These are phyloP conservation scores for Macroramphosus scolopax DNA, from an alignment of 2,797 vertebrate genomes.

Conservation along the genomic window DNA sequence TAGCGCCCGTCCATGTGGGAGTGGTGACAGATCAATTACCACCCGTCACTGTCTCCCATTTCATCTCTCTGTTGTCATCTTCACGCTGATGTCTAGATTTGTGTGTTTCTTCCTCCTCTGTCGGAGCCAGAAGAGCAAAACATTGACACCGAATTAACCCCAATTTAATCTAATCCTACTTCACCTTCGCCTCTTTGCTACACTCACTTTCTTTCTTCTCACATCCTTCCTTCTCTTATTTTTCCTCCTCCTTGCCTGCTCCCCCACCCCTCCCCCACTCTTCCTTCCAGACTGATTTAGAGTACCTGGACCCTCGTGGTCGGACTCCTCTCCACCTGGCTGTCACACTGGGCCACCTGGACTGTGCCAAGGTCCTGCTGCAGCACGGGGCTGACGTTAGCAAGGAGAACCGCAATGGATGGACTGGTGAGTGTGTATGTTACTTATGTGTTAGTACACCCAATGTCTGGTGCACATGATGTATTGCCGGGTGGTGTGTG, in stretches of 20 bases:
- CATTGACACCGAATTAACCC: constrained; percentile 21
- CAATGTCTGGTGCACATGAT: not conserved
- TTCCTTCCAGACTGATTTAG: constrained; percentile 82
- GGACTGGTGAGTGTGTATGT: constrained; percentile 83
- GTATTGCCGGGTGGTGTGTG: not conserved
- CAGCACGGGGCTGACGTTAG: constrained; percentile 89
- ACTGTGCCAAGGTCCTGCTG: constrained; percentile 89
- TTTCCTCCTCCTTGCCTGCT: not conserved
- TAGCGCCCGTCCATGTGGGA: constrained; percentile 5
- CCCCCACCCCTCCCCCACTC: not conserved
- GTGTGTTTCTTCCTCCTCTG: not conserved
- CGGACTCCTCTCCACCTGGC: constrained; percentile 94
- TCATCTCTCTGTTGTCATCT: constrained; percentile 5
- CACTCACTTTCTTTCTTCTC: not conserved
- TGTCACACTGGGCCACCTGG: constrained; percentile 89
- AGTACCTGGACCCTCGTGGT: constrained; percentile 90
- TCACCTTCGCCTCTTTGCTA: too few relatives aligned
- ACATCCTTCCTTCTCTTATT: not conserved
- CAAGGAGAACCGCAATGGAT: constrained; percentile 94
- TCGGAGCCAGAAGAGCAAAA: constrained; percentile 10
- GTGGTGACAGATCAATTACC: constrained; percentile 59
- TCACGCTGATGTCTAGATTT: constrained; percentile 22
- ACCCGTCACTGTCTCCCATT: constrained; percentile 36
- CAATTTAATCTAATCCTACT: too few relatives aligned
- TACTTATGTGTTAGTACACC: constrained; percentile 2